Conservation (phyloP, 2,113 vertebrate genomes). For the Varanus salvator region DNA sequence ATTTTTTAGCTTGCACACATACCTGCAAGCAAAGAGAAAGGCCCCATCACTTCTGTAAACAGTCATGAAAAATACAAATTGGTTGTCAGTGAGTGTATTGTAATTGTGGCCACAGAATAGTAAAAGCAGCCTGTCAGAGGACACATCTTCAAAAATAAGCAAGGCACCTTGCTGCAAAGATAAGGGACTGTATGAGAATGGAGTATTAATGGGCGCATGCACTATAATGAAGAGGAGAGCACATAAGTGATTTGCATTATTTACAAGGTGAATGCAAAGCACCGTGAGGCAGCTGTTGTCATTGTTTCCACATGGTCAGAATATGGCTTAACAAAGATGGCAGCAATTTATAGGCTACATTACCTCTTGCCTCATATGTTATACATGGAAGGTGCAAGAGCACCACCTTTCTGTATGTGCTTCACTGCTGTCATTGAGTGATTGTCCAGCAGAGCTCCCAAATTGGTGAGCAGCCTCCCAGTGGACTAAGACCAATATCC, state of each 20-base stretch:
- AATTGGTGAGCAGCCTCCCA: neutral
- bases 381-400: neutral
- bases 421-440: neutral
- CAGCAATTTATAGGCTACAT: neutral
- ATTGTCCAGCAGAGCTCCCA: no score
- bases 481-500: neutral
- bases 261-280: neutral
- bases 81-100: neutral
- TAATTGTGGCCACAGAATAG: neutral
- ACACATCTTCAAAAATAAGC: neutral
- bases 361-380: neutral
- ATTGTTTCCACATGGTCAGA: no score
- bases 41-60: neutral
- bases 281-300: neutral
- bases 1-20: neutral
- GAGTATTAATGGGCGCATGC: neutral
- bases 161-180: neutral
- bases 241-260: neutral
- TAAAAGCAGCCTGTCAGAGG: neutral
- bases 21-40: neutral
- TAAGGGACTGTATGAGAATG: neutral
- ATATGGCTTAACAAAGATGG: neutral
- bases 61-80: neutral
- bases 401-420: neutral
- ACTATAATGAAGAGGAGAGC: neutral